These are phyloP conservation scores for Tympanoctomys barrerae DNA, from an alignment of 2,797 vertebrate species.

Conservation along the genomic window DNA sequence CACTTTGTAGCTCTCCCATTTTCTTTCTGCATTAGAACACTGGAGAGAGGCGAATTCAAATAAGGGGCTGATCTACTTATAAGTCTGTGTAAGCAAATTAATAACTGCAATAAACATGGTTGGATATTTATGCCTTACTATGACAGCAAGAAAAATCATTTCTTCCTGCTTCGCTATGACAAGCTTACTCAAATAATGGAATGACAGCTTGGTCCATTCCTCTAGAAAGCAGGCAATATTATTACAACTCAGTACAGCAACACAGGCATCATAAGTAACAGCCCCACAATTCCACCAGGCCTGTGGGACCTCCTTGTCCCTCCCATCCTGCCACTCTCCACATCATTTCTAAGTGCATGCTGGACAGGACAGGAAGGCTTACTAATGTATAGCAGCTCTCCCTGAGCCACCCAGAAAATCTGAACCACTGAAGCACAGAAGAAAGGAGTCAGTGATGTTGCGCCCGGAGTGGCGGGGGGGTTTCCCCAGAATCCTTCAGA, in stretches of 20 bases:
- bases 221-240: background rate
- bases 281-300: background rate
- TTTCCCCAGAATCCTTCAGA: background rate
- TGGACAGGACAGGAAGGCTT: background rate
- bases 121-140: background rate
- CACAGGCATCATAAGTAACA: rapidly evolving
- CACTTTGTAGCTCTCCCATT: background rate
- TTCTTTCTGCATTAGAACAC: background rate
- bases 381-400: background rate
- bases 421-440: background rate
- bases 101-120: background rate
- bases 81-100: slow-evolving; percentile 23
- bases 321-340: background rate
- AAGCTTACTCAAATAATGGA: background rate
- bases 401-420: background rate
- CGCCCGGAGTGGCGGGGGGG: background rate
- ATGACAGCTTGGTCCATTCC: background rate
- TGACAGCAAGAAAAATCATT: background rate
- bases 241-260: background rate
- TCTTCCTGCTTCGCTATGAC: background rate
- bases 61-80: background rate
- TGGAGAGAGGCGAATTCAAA: slow-evolving; percentile 20
- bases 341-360: background rate
- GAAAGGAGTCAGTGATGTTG: background rate
- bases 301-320: rapidly evolving